A percentile compares a stretch with the other conserved stretches of the same genome.
These are phyloP conservation scores for Clarias batrachus DNA, from an alignment of 2,113 vertebrate genomes.

Conservation along the genomic window DNA sequence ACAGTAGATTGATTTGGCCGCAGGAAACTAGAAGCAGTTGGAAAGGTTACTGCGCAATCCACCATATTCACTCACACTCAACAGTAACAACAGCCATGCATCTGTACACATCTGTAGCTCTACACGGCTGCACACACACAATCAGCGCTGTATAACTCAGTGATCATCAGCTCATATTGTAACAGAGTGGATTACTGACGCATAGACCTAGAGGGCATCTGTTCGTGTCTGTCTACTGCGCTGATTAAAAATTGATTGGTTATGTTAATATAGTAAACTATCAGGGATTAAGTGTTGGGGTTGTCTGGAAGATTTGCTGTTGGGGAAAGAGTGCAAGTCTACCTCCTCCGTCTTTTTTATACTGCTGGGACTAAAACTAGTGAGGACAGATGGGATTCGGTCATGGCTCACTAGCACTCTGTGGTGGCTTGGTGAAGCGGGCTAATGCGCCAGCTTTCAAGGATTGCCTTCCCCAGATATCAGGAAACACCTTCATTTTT, in stretches of 20 bases:
- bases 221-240: background rate
- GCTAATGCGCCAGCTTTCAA: background rate
- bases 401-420: background rate
- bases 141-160: constrained; percentile 5
- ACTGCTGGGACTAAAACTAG: background rate
- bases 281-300: background rate
- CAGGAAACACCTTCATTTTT: background rate
- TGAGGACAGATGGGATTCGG: background rate
- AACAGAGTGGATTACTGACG: background rate
- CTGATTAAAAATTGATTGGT: constrained; percentile 38
- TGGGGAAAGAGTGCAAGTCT: background rate
- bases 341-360: background rate
- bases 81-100: background rate
- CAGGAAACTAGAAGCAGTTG: background rate
- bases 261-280: constrained; percentile 25
- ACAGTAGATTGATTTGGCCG: background rate
- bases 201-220: background rate
- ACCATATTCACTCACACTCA: background rate
- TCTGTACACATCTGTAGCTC: constrained; percentile 6
- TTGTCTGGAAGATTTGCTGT: constrained; percentile 2
- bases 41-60: constrained; percentile 1
- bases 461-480: background rate
- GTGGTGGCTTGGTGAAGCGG: background rate
- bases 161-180: constrained; percentile 1
- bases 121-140: background rate